Conservation (phyloP, 2,888 invertebrate genomes). For the Coremacera marginata region DNA sequence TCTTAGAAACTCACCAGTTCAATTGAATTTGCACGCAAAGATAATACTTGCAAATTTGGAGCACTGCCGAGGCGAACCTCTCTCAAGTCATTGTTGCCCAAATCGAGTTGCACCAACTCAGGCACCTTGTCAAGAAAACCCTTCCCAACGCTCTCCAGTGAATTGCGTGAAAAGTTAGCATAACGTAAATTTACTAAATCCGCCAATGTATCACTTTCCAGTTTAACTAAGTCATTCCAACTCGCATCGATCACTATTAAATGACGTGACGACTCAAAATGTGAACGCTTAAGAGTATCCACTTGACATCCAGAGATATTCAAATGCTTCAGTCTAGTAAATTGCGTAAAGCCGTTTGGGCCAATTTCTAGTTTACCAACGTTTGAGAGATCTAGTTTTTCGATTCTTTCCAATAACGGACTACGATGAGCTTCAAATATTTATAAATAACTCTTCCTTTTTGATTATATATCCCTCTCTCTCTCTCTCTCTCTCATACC, state of each 20-base stretch:
- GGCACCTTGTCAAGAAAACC: slow-evolving; percentile 52
- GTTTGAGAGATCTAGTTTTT: slow-evolving; percentile 57
- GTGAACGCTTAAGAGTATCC: slow-evolving; percentile 47
- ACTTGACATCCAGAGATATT: slow-evolving; percentile 60
- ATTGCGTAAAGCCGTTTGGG: slow-evolving; percentile 57
- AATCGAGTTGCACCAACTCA: slow-evolving; percentile 55
- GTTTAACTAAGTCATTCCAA: slow-evolving; percentile 53
- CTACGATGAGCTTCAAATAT: not conserved
- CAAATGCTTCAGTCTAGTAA: slow-evolving; percentile 54
- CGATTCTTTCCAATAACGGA: slow-evolving; percentile 43
- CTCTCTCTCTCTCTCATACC: slow-evolving; percentile 37
- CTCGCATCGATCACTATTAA: slow-evolving; percentile 61
- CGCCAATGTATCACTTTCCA: slow-evolving; percentile 51
- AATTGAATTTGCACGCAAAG: slow-evolving; percentile 58
- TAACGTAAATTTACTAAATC: slow-evolving; percentile 54
- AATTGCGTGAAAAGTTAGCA: slow-evolving; percentile 62
- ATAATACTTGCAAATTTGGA: slow-evolving; percentile 52
- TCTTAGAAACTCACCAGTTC: slow-evolving; percentile 51
- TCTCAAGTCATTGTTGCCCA: slow-evolving; percentile 59
- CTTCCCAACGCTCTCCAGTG: slow-evolving; percentile 49
- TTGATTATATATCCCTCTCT: not conserved
- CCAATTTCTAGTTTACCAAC: slow-evolving; percentile 52
- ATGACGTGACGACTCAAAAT: slow-evolving; percentile 52
- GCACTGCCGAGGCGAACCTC: slow-evolving; percentile 53
- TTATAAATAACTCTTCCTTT: not conserved